Evolutionary conservation across 2,113 vertebrate genomes (phyloP), one percentile per base, ranked within the genome.

Genomic region (Penelope pileata): DNA sequence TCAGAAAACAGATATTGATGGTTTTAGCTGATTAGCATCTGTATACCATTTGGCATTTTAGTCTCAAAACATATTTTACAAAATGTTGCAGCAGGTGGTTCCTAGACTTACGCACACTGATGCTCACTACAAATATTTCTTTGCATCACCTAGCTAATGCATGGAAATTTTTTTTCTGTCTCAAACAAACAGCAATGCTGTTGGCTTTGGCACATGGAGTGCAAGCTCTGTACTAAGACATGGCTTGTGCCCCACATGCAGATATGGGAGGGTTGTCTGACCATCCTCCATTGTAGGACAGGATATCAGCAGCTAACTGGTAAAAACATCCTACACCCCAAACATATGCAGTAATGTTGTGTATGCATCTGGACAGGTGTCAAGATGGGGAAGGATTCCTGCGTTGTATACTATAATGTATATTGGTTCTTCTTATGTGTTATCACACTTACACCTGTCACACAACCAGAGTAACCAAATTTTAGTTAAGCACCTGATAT

Each of bases 21-120:
- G 58, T 6, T 90, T 97, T 90, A 93, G 73, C 83, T 95, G 95
- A 95, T 93, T 86, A 97, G n/a, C 93, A 89, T 89, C 92, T 94
- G 81, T 93, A 48, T 80, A 83, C 29, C 12, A 36, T 90, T 90
- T 96, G 84, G 63, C 70, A 88, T 96, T 93, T 95, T 83, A 86
- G 58, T 86, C 64, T 93, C 62, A 92, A 92, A 93, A 91, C 63
- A 62, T 72, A 62, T 86, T 96, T 93, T 77, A 80, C 67, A 86
- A 95, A 96, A 86, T 59, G 47, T 62, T 92, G 67, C 69, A 95
- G 82, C 59, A 73, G 88, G 77, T 90, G 76, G 10, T 84, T 95
- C 75, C 60, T 79, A 68, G 68, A 58, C 34, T 64, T 64, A 30
- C 75, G 66, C 48, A 43, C 32, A 91, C 36, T 38, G 81, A 24